phyloP scores from a whole-genome alignment of 2,888 invertebrate genomes.

The Parnassius mnemosyne region DNA sequence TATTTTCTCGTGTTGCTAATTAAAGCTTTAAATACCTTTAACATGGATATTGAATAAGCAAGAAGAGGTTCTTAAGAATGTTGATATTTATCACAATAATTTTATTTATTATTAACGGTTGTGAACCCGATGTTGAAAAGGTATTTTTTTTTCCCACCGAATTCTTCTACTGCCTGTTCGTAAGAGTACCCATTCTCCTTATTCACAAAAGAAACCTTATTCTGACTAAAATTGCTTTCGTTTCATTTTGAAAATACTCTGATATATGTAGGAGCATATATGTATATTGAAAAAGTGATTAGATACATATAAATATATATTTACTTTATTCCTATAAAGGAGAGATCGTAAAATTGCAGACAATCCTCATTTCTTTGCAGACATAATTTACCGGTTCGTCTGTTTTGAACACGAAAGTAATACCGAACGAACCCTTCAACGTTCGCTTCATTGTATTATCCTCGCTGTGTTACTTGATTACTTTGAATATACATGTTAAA shows the following conservation, averaged over 20 bases:
- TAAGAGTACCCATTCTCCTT: constrained; percentile 1
- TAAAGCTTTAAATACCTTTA: too few relatives aligned
- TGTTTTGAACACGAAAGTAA: constrained; percentile 25
- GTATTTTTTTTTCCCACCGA: background rate
- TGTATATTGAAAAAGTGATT: too few relatives aligned
- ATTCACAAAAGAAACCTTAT: background rate
- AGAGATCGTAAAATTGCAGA: constrained; percentile 15
- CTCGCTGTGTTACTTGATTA: background rate
- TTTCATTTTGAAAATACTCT: too few relatives aligned
- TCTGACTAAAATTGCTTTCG: background rate
- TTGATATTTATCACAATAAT: too few relatives aligned
- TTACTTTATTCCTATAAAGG: background rate
- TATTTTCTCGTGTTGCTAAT: too few relatives aligned
- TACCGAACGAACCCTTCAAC: constrained; percentile 25
- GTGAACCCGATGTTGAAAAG: background rate
- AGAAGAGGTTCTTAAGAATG: too few relatives aligned
- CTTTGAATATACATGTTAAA: constrained; percentile 24
- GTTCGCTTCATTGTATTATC: constrained; percentile 28
- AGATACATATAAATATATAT: too few relatives aligned
- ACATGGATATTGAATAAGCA: too few relatives aligned
- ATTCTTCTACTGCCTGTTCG: constrained; percentile 2
- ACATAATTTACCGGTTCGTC: constrained; percentile 28
- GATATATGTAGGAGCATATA: too few relatives aligned
- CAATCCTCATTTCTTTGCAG: constrained; percentile 28
- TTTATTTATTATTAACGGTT: too few relatives aligned